Percentiles rank a stretch among this genome's conserved stretches.
phyloP scores from a whole-genome alignment of 2,888 invertebrate genomes.

The Apodemia hepburni region DNA sequence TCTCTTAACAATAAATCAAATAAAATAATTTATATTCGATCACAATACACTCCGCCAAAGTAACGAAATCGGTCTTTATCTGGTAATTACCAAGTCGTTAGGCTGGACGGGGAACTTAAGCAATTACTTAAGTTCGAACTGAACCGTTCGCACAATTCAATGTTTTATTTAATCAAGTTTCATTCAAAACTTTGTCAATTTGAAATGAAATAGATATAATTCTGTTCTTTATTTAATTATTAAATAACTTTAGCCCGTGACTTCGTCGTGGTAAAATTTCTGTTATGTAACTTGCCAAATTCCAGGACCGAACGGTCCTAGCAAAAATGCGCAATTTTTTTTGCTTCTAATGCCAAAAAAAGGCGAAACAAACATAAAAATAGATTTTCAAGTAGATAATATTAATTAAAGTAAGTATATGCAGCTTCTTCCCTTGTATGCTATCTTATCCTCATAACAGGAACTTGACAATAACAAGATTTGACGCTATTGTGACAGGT shows the following conservation, averaged over 20 bases:
- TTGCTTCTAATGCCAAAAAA: too few species aligned
- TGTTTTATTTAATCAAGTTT: conserved; percentile 7
- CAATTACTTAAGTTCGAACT: conserved; percentile 4
- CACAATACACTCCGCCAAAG: background rate
- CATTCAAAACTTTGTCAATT: background rate
- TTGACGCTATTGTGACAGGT: too few species aligned
- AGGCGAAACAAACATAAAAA: too few species aligned
- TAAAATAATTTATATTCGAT: background rate
- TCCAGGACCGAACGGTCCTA: too few species aligned
- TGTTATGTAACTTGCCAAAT: too few species aligned
- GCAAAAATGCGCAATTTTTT: too few species aligned
- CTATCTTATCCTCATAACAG: too few species aligned
- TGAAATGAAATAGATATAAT: background rate
- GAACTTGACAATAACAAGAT: too few species aligned
- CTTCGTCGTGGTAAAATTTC: background rate
- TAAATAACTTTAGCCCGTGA: background rate
- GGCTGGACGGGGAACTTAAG: conserved; percentile 2
- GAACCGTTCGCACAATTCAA: conserved; percentile 1
- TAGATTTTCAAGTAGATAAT: too few species aligned
- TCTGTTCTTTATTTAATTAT: background rate
- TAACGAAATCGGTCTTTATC: conserved; percentile 1
- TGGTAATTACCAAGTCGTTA: conserved; percentile 5
- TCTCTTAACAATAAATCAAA: background rate
- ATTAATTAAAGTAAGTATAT: too few species aligned
- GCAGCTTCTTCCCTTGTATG: too few species aligned